phyloP scores from a whole-genome alignment of 2,113 vertebrate species.

The Emydocephalus ijimae region DNA sequence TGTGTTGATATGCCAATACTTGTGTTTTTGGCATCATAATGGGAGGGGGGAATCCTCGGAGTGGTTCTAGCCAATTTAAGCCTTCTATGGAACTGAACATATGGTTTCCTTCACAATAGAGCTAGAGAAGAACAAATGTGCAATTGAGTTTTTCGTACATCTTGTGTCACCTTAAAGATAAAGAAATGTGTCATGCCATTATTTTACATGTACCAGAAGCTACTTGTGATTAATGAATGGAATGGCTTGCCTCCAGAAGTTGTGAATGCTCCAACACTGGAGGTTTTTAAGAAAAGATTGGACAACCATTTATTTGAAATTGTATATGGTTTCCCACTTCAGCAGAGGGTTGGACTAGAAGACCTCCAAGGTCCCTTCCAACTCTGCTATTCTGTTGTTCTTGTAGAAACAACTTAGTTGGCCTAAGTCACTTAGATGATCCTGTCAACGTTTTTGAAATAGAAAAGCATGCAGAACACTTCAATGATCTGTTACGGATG shows the following conservation, averaged over 20 bases:
- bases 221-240: background rate
- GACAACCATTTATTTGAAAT: background rate
- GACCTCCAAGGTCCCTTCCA: background rate
- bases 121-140: background rate
- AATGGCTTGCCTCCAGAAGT: background rate
- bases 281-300: background rate
- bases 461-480: background rate
- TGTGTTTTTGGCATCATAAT: background rate
- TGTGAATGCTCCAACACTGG: background rate
- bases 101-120: background rate
- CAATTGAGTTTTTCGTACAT: background rate
- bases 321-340: background rate
- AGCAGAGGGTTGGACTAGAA: background rate
- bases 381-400: background rate
- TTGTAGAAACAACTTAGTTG: background rate
- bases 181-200: background rate
- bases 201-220: background rate
- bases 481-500: background rate
- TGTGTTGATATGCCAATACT: background rate
- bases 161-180: background rate
- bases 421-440: background rate
- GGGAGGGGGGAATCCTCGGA: rapidly evolving
- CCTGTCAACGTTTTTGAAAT: background rate
- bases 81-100: background rate
- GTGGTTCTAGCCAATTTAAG: background rate